Conservation (phyloP, 2,888 invertebrate species). For the Seira musarum region DNA sequence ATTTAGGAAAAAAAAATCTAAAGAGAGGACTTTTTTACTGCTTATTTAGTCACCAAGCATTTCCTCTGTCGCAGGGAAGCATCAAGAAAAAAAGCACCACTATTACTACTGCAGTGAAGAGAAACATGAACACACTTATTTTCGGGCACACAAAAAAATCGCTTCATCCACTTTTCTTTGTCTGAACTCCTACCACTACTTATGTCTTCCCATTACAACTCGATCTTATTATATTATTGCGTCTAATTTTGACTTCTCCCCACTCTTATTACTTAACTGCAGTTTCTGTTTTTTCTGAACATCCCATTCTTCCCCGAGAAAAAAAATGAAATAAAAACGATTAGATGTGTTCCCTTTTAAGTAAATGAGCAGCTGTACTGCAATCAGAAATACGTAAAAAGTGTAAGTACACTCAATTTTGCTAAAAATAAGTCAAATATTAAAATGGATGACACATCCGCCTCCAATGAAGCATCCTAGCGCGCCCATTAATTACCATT, state of each 20-base stretch:
- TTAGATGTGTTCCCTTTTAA: conserved; percentile 41
- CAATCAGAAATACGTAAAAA: conserved; percentile 34
- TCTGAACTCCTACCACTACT: neutral
- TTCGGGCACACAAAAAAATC: conserved; percentile 4
- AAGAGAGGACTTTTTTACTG: conserved; percentile 28
- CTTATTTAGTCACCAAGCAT: neutral
- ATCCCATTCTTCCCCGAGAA: conserved; percentile 32
- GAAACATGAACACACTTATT: neutral
- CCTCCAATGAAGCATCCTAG: no score
- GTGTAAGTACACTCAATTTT: neutral
- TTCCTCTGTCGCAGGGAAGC: conserved; percentile 10
- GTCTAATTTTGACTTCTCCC: conserved; percentile 35
- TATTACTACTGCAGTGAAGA: conserved; percentile 6
- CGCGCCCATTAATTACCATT: no score
- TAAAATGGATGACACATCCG: no score
- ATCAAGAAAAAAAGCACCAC: conserved; percentile 7
- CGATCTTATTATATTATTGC: conserved; percentile 46
- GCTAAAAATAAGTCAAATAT: no score
- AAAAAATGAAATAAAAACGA: conserved; percentile 36
- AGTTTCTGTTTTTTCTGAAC: neutral
- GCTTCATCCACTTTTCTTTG: conserved; percentile 22
- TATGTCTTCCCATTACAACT: conserved; percentile 36
- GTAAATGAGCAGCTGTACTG: conserved; percentile 54
- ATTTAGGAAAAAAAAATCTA: conserved; percentile 31
- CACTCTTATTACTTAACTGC: neutral